Evolutionary conservation across 2,888 invertebrate species (phyloP).

Genomic region (Abscondita cerata): DNA sequence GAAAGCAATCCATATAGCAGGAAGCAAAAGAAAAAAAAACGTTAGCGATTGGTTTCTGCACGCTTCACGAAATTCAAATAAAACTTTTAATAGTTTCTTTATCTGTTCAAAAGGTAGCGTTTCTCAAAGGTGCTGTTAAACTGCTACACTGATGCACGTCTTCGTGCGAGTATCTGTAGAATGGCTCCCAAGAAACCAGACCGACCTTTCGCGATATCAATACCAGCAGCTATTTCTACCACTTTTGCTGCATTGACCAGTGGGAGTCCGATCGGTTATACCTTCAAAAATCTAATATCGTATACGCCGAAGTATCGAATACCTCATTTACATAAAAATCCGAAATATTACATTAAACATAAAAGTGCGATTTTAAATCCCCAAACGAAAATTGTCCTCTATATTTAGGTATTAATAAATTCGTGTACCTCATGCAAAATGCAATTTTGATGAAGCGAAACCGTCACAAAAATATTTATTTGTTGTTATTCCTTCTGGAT

Average conservation of each 20-base stretch:
- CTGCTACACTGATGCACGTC: slow-evolving; percentile 54
- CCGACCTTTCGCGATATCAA: slow-evolving; percentile 38
- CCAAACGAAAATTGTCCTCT: too few relatives aligned
- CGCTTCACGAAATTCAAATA: slow-evolving; percentile 40
- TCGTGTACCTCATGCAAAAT: too few relatives aligned
- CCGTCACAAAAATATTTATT: too few relatives aligned
- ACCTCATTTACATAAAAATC: too few relatives aligned
- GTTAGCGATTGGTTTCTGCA: slow-evolving; percentile 25
- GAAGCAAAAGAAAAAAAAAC: slow-evolving; percentile 19
- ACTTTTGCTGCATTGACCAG: slow-evolving; percentile 23
- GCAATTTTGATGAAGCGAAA: too few relatives aligned
- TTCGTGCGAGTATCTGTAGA: slow-evolving; percentile 53
- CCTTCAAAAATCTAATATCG: slow-evolving; percentile 30
- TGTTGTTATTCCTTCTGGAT: too few relatives aligned
- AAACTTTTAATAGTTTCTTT: slow-evolving; percentile 57
- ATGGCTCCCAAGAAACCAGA: slow-evolving; percentile 55
- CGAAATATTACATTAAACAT: too few relatives aligned
- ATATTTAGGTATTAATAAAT: too few relatives aligned
- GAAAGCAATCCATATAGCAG: slow-evolving; percentile 17
- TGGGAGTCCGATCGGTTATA: slow-evolving; percentile 39
- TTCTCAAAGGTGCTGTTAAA: slow-evolving; percentile 54
- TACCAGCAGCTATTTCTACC: slow-evolving; percentile 16
- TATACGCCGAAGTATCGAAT: neutral
- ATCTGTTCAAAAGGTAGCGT: slow-evolving; percentile 48
- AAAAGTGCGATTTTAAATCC: too few relatives aligned